Evolutionary conservation across 2,888 invertebrate species (phyloP).

Genomic region (Elaeidobius kamerunicus): DNA sequence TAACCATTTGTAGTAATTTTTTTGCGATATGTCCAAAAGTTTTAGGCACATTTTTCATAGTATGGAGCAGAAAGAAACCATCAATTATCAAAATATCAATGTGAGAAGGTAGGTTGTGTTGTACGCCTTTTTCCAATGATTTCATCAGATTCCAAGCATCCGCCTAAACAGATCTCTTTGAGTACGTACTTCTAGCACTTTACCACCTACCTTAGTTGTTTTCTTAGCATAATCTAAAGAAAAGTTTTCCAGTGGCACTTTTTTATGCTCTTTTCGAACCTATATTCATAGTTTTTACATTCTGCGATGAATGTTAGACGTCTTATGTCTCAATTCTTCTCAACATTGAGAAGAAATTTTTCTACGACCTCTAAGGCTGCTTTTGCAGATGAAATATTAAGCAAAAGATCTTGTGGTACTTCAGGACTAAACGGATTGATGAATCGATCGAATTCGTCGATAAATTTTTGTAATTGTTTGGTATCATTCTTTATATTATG

Average conservation of each 20-base stretch:
- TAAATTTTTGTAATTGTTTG: slow-evolving; percentile 20
- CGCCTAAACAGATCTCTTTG: too few relatives aligned
- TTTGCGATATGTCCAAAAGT: neutral
- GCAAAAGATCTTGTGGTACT: slow-evolving; percentile 2
- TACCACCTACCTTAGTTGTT: neutral
- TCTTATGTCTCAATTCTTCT: slow-evolving; percentile 32
- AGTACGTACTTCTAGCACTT: slow-evolving; percentile 14
- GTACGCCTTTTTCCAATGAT: neutral
- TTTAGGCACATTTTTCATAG: neutral
- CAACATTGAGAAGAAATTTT: slow-evolving; percentile 31
- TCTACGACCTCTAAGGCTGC: slow-evolving; percentile 31
- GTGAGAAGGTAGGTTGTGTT: slow-evolving; percentile 9
- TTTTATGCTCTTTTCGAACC: slow-evolving; percentile 32
- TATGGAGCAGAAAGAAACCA: slow-evolving; percentile 6
- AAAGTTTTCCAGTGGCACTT: slow-evolving; percentile 32
- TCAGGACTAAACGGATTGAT: slow-evolving; percentile 2
- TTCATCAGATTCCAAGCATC: too few relatives aligned
- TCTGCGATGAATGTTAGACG: slow-evolving; percentile 36
- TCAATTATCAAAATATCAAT: slow-evolving; percentile 4
- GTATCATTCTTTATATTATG: slow-evolving; percentile 32
- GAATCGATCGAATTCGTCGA: neutral
- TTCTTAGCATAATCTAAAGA: neutral
- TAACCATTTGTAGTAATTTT: neutral
- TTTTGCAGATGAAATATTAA: slow-evolving; percentile 32
- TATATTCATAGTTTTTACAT: slow-evolving; percentile 31